Base-by-base conservation (phyloP, 2,888 invertebrate species). In the Eupithecia dodoneata region DNA sequence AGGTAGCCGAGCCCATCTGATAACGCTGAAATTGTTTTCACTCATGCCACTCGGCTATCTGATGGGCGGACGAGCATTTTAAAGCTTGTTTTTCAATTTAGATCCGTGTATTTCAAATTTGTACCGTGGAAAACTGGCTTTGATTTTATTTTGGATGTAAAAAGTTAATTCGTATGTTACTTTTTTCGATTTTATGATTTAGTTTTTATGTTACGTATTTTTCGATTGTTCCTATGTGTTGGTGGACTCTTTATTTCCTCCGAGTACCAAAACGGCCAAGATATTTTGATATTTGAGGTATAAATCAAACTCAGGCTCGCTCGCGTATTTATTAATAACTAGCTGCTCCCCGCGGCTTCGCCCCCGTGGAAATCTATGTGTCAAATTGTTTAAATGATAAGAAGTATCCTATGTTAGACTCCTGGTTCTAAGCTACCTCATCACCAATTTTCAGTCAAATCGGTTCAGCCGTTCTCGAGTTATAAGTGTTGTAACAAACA, bases 21-120 rank as follows among this genome's bases (percentile, higher is more conserved):
- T 94, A 94, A 88, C 85, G 82, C 80, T 80, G 88, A 92, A 94
- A 94, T 94, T 94, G 94, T 94, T 94, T 93, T 92, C 90, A 91
- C 89, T 89, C 90, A 88, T 87, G 85, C 88, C 89, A 88, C 81
- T 47, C 83, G 83, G 87, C 84, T 93, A 94, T 94, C 94, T 90
- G 93, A 94, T 93, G 90, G 91, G 90, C 76, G 75, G 78, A 79
- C 80, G 74, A 79, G 78, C 75, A 77, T 79, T 83, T 83, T 81
- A 81, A 73, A 78, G 77, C 79, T 79, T 78, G 79, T 80, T 83
- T 83, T 83, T 82, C 81, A 80, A 81, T 83, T 83, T 81, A 79
- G 12, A 76, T 67, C 69, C 69, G n/a, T 41, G 47, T 71, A 73
- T 65, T 73, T 76, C 72, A 63, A 44, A 73, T 30, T 15, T 18